Percentiles rank a stretch among this genome's conserved stretches.
Conservation (phyloP, 2,888 invertebrate genomes). For the Dicyrtomina minuta region DNA sequence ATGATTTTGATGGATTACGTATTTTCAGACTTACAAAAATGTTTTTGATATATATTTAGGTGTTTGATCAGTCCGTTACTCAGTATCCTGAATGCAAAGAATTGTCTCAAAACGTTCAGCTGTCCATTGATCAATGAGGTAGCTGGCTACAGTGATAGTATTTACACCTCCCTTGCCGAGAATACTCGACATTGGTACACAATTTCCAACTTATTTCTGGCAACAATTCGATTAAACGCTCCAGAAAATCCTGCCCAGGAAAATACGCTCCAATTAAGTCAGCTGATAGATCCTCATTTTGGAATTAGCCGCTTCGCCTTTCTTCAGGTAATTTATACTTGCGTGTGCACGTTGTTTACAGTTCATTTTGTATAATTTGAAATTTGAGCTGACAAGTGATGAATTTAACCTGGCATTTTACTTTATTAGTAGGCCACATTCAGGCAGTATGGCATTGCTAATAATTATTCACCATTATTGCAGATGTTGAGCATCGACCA, state of each 20-base stretch:
- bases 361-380: background rate
- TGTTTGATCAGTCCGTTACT: slow-evolving; percentile 42
- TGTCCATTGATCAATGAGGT: slow-evolving; percentile 50
- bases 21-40: no score
- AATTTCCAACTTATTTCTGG: slow-evolving; percentile 43
- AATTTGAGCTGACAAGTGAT: background rate
- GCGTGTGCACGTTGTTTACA: background rate
- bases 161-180: slow-evolving; percentile 41
- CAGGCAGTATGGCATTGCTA: background rate
- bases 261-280: slow-evolving; percentile 15
- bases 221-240: slow-evolving; percentile 41
- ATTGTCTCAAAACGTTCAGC: slow-evolving; percentile 49
- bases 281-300: slow-evolving; percentile 16
- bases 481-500: slow-evolving; percentile 52
- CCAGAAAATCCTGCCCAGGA: slow-evolving; percentile 16
- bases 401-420: background rate
- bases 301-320: slow-evolving; percentile 20
- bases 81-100: slow-evolving; percentile 42
- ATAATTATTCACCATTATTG: background rate
- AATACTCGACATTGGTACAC: slow-evolving; percentile 37
- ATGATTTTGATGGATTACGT: no score
- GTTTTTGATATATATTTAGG: slow-evolving; percentile 15
- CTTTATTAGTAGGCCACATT: background rate
- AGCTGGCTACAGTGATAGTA: slow-evolving; percentile 33
- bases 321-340: slow-evolving; percentile 11